Base-by-base conservation (phyloP, 2,797 vertebrate genomes). In the Tragopan temminckii region DNA sequence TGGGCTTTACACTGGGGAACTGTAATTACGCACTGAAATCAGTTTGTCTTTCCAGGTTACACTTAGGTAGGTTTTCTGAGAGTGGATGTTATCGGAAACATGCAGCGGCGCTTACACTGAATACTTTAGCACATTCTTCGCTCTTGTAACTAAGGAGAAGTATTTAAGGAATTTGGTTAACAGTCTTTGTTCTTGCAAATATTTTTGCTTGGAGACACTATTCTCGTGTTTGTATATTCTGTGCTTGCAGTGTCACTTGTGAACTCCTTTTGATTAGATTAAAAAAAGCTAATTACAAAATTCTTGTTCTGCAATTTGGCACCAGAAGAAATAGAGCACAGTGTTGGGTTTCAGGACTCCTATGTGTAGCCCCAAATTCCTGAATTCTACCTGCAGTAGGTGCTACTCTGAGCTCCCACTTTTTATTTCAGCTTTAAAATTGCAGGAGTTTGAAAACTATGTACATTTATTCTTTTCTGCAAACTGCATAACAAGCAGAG, bases 141-240 rank as follows among this genome's bases (percentile, higher is more conserved):
- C 89, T 43, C 68, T 95, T 89, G 81, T 90, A 94, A 94, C 90
- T 89, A 94, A 82, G 94, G 77, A 90, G 64, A 96, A 80, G 64
- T 81, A 93, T 96, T 95, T 94, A 80, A 96, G 92, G 94, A 94
- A 94, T 93, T 93, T 91, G 59, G 75, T 85, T 93, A 93, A 70
- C 70, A 71, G 77, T 52, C 89, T 88, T 96, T 92, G 84, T 85
- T 95, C 94, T 92, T 87, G 52, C 43, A 95, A 85, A 95, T 91
- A 88, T 93, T 94, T 94, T 90, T 95, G 81, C 93, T 93, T 77
- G 78, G 70, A 96, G 90, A 93, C 83, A 88, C 68, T 33, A 24
- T 83, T 36, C 3, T 67, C 83, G 68, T 91, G 53, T 89, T 85
- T 89, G 63, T 89, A 70, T 94, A 55, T 91, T 67, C 80, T 84